phyloP scores from a whole-genome alignment of 2,888 invertebrate species.

The Himalopsyche kuldschensis region DNA sequence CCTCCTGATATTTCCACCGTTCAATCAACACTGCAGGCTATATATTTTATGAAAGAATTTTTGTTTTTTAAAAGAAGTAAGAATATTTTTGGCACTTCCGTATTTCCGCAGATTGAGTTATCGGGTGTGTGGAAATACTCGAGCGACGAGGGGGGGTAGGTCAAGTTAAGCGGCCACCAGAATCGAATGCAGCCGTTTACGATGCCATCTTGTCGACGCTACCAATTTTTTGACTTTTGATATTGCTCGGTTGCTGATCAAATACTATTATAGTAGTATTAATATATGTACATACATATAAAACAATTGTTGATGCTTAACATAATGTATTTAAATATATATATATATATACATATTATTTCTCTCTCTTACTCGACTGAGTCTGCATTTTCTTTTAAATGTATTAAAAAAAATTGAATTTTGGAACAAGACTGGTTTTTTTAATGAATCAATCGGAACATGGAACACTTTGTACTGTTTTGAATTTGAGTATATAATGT shows the following conservation, averaged over 20 bases:
- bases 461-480: not conserved
- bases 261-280: conserved; percentile 16
- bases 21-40: too few relatives aligned
- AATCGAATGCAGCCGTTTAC: not conserved
- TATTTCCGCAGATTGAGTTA: too few relatives aligned
- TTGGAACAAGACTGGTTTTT: not conserved
- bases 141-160: not conserved
- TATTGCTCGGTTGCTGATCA: conserved; percentile 13
- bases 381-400: not conserved
- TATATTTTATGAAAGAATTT: too few relatives aligned
- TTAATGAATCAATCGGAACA: not conserved
- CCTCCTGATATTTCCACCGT: too few relatives aligned
- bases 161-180: not conserved
- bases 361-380: not conserved
- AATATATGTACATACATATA: conserved; percentile 11
- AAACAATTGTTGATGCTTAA: conserved; percentile 22
- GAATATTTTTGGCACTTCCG: too few relatives aligned
- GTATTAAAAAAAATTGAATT: not conserved
- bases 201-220: not conserved
- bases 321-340: not conserved
- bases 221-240: not conserved
- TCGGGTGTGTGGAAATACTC: not conserved
- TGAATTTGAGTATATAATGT: not conserved
- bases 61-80: too few relatives aligned
- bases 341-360: conserved; percentile 6